Conservation (phyloP, 2,797 vertebrate genomes). For the Prionace glauca region DNA sequence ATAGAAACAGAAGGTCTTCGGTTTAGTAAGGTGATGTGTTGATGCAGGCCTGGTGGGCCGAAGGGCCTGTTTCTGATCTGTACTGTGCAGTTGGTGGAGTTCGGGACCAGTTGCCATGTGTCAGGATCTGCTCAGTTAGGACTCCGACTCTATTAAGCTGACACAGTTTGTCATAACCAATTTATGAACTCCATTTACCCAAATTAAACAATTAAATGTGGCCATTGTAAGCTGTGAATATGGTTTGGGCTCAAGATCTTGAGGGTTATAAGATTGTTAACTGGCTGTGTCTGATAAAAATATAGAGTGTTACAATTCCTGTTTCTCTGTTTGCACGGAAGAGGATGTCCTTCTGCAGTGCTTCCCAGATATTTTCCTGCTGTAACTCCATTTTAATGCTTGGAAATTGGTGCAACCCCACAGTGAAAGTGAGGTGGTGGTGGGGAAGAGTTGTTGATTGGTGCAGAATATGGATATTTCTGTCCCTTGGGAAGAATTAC, state of each 20-base stretch:
- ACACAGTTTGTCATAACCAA: background rate
- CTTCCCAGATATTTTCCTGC: too few relatives aligned
- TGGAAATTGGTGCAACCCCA: too few relatives aligned
- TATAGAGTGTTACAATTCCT: background rate
- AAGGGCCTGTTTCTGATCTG: background rate
- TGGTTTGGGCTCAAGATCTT: background rate
- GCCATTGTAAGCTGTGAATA: background rate
- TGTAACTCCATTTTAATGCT: too few relatives aligned
- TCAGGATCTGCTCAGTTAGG: background rate
- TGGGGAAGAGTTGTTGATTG: too few relatives aligned
- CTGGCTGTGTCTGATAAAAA: background rate
- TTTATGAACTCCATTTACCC: background rate
- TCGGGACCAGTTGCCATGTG: background rate
- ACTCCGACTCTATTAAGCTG: background rate
- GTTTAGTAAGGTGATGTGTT: too few relatives aligned
- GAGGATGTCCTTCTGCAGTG: background rate
- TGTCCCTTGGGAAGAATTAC: too few relatives aligned
- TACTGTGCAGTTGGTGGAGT: background rate
- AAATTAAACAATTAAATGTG: background rate
- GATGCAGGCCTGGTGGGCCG: too few relatives aligned
- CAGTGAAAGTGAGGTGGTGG: too few relatives aligned
- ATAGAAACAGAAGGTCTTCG: too few relatives aligned
- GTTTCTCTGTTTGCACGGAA: background rate
- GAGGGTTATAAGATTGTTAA: background rate
- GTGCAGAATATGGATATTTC: too few relatives aligned